Conservation (phyloP, 2,113 vertebrate species). For the Spea bombifrons region DNA sequence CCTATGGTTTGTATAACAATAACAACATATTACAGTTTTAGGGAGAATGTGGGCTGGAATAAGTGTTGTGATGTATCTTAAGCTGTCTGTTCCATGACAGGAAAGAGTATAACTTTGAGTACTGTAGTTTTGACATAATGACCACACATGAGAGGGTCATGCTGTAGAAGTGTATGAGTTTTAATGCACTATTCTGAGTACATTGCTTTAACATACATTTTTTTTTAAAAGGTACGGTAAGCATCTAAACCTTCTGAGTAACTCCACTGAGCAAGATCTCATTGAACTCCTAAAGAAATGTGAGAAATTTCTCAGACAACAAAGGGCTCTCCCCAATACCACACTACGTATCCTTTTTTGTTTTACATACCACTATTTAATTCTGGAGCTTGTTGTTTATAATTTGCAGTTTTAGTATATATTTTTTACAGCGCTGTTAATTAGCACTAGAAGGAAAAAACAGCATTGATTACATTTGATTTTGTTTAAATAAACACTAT, state of each 20-base stretch:
- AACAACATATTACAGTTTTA: no score
- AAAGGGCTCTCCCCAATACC: slow-evolving; percentile 63
- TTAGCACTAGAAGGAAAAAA: background rate
- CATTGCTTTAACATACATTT: background rate
- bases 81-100: no score
- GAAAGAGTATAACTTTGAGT: no score
- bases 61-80: no score
- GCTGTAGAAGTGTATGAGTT: no score
- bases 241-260: slow-evolving; percentile 70
- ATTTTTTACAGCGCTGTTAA: background rate
- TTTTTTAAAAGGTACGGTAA: slow-evolving; percentile 77
- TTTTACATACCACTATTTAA: background rate
- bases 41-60: no score
- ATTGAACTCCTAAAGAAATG: slow-evolving; percentile 73
- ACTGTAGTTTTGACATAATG: no score
- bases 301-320: slow-evolving; percentile 75
- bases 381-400: background rate
- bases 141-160: no score
- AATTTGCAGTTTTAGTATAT: no score
- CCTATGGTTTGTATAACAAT: no score
- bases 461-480: background rate
- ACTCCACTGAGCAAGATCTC: slow-evolving; percentile 65
- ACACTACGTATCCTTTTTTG: slow-evolving; percentile 81
- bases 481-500: background rate
- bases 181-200: no score